Evolutionary conservation across 2,113 vertebrate genomes (phyloP).

Genomic region (Syngnathus scovelli): DNA sequence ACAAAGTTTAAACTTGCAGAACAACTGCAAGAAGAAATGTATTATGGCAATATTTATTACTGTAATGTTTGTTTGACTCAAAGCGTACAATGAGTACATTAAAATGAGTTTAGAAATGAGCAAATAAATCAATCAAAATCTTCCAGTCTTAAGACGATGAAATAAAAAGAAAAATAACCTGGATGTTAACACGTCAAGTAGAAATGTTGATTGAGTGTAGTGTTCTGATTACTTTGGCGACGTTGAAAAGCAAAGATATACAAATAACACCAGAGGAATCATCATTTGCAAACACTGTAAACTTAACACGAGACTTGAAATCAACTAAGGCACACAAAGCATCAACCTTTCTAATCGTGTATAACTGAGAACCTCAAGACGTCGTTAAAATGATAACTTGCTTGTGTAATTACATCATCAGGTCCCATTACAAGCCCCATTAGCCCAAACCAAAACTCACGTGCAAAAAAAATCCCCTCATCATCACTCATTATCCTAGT

Average conservation of each 20-base stretch:
- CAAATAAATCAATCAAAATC: slow-evolving; percentile 51
- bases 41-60: not conserved
- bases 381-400: slow-evolving; percentile 25
- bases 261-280: slow-evolving; percentile 70
- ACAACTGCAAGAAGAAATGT: not conserved
- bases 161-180: slow-evolving; percentile 31
- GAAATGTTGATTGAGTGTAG: slow-evolving; percentile 24
- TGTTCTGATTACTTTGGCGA: slow-evolving; percentile 44
- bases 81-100: slow-evolving; percentile 9
- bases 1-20: too few species aligned
- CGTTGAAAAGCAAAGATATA: slow-evolving; percentile 77
- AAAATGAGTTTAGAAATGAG: not conserved
- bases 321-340: slow-evolving; percentile 7
- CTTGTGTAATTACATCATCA: slow-evolving; percentile 33
- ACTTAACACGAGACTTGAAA: slow-evolving; percentile 39
- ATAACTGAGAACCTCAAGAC: slow-evolving; percentile 29
- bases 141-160: slow-evolving; percentile 35
- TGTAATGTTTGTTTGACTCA: slow-evolving; percentile 14
- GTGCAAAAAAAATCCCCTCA: not conserved
- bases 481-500: not conserved
- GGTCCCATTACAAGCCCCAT: slow-evolving; percentile 50
- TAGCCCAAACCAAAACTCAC: slow-evolving; percentile 15
- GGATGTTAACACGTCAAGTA: slow-evolving; percentile 61
- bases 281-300: slow-evolving; percentile 54
- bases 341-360: slow-evolving; percentile 10